Conservation (phyloP, 2,113 vertebrate species). For the Tupaia tana region DNA sequence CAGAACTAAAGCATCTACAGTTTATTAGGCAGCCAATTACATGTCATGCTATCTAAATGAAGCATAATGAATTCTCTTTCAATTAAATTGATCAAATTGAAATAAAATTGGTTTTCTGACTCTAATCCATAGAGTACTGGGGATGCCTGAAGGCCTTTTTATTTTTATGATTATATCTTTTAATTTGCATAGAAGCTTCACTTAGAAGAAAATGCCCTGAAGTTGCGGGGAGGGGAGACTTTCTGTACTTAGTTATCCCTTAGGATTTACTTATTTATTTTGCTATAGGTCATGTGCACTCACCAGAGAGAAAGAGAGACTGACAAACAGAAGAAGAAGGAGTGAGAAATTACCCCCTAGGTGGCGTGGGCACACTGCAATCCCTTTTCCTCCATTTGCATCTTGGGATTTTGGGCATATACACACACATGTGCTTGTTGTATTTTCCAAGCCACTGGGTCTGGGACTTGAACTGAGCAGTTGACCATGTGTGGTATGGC, state of each 20-base stretch:
- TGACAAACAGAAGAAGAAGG: too few relatives aligned
- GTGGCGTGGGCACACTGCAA: too few relatives aligned
- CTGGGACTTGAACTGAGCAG: too few relatives aligned
- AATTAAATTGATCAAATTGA: not conserved
- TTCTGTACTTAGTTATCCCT: not conserved
- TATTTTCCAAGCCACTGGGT: too few relatives aligned
- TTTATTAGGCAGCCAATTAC: not conserved
- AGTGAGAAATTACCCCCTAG: too few relatives aligned
- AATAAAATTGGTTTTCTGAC: not conserved
- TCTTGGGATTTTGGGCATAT: too few relatives aligned
- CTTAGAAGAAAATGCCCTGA: not conserved
- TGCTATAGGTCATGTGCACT: too few relatives aligned
- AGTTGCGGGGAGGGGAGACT: not conserved
- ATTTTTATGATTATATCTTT: not conserved
- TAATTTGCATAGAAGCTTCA: not conserved
- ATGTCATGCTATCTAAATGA: slow-evolving; percentile 22
- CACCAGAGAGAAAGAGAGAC: too few relatives aligned
- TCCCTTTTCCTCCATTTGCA: too few relatives aligned
- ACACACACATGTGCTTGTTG: too few relatives aligned
- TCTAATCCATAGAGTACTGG: not conserved
- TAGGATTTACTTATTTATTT: too few relatives aligned
- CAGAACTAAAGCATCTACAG: not conserved
- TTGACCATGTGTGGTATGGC: too few relatives aligned
- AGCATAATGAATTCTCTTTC: not conserved
- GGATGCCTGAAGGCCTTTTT: not conserved